phyloP scores from a whole-genome alignment of 2,113 vertebrate species.

The Dissostichus mawsoni region DNA sequence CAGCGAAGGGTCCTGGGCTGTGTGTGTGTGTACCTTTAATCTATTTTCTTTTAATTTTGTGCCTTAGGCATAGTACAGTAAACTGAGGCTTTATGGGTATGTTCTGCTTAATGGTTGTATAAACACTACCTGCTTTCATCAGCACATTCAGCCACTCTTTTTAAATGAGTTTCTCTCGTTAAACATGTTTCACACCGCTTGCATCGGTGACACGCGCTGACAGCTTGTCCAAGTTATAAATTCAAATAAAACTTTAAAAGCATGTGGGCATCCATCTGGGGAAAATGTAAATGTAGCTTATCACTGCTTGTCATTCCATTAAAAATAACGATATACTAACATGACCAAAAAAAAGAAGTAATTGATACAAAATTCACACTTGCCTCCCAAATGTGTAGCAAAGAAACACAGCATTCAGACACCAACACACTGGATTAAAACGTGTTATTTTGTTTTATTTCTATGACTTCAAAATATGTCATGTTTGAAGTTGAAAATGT shows the following conservation, averaged over 20 bases:
- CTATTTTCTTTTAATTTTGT: conserved; percentile 29
- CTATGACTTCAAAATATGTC: no score
- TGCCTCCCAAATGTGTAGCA: background rate
- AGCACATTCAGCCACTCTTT: conserved; percentile 63
- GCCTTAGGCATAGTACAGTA: conserved; percentile 29
- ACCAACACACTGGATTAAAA: background rate
- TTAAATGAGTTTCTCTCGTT: conserved; percentile 61
- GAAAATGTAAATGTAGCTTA: conserved; percentile 72
- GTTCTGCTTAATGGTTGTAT: conserved; percentile 30
- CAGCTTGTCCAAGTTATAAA: conserved; percentile 73
- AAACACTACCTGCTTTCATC: conserved; percentile 52
- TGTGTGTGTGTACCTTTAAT: conserved; percentile 16
- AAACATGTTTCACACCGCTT: conserved; percentile 68
- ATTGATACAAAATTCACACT: conserved; percentile 31
- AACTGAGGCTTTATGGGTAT: conserved; percentile 25
- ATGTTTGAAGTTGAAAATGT: no score
- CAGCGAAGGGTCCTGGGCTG: background rate
- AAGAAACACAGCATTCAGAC: background rate
- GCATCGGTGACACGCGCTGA: conserved; percentile 59
- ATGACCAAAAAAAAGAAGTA: conserved; percentile 26
- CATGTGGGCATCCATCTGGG: conserved; percentile 75
- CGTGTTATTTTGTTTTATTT: no score
- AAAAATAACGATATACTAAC: conserved; percentile 75
- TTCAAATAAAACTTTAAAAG: conserved; percentile 78
- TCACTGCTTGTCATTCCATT: conserved; percentile 71